Evolutionary conservation across 2,113 vertebrate genomes (phyloP).

Genomic region (Coturnix japonica): DNA sequence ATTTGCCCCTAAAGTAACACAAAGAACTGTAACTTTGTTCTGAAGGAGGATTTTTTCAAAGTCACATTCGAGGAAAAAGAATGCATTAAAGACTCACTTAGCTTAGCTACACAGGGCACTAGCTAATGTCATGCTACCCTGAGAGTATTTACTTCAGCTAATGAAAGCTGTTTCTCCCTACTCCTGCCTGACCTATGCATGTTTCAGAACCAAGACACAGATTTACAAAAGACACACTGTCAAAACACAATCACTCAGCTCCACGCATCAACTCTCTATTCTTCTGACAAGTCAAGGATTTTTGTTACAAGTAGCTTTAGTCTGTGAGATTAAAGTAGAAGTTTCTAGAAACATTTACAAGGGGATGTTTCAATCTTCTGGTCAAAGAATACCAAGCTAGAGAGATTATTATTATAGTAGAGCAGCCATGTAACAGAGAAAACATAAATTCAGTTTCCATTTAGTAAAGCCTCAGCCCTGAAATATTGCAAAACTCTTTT

Average conservation of each 20-base stretch:
- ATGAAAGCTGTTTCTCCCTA: neutral
- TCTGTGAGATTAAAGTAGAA: neutral
- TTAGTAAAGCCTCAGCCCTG: neutral
- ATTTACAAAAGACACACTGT: neutral
- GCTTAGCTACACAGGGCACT: neutral
- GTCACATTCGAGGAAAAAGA: neutral
- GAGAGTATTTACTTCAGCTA: neutral
- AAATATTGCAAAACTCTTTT: neutral
- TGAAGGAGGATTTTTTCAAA: neutral
- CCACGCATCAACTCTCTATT: neutral
- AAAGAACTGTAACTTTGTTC: neutral
- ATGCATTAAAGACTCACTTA: neutral
- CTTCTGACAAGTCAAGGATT: rapidly evolving
- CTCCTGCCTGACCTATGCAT: neutral
- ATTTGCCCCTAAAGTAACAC: neutral
- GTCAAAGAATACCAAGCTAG: neutral
- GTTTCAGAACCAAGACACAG: neutral
- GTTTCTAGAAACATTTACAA: neutral
- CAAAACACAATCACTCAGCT: neutral
- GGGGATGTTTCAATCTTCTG: neutral
- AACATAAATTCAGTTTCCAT: neutral
- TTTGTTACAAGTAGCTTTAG: neutral
- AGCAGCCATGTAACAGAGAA: neutral
- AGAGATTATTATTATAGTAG: neutral
- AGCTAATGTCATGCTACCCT: neutral